phyloP scores from a whole-genome alignment of 1,140 invertebrate species.

The Drosophila littoralis region DNA sequence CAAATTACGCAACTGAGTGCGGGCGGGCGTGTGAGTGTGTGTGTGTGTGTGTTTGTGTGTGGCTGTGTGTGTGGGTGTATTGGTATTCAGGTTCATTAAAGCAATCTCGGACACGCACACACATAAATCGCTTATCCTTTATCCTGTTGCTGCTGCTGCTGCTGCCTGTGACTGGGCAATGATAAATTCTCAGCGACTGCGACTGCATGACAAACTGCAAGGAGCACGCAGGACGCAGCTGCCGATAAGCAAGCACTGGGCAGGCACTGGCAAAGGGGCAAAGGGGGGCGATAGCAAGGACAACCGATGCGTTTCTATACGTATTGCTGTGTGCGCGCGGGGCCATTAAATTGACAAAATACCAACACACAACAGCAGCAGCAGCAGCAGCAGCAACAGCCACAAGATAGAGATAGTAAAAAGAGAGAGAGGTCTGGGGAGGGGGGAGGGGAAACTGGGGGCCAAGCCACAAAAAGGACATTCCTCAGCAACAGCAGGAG shows the following conservation, averaged over 20 bases:
- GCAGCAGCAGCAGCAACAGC: slow-evolving; percentile 29
- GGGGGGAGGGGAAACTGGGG: not conserved
- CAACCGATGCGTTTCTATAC: slow-evolving; percentile 56
- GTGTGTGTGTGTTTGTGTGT: not conserved
- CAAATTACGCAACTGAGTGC: slow-evolving; percentile 60
- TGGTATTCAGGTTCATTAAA: slow-evolving; percentile 65
- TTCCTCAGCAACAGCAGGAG: slow-evolving; percentile 62
- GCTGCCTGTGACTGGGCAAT: slow-evolving; percentile 41
- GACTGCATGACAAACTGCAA: slow-evolving; percentile 83
- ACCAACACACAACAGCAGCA: slow-evolving; percentile 64
- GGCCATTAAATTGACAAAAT: slow-evolving; percentile 83
- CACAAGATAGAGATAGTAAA: slow-evolving; percentile 43
- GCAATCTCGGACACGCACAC: slow-evolving; percentile 64
- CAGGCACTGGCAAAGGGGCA: not conserved
- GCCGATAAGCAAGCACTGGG: slow-evolving; percentile 65
- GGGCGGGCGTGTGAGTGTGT: not conserved
- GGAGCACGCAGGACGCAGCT: slow-evolving; percentile 70
- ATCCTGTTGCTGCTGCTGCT: slow-evolving; percentile 63
- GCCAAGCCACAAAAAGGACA: slow-evolving; percentile 79
- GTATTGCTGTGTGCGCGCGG: slow-evolving; percentile 53
- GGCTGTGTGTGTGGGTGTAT: not conserved
- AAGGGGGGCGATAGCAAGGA: slow-evolving; percentile 6
- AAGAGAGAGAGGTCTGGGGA: slow-evolving; percentile 7
- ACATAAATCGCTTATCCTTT: slow-evolving; percentile 79
- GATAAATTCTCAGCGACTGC: slow-evolving; percentile 75